phyloP scores from a whole-genome alignment of 1,140 invertebrate species.

The Micrasema longulum region DNA sequence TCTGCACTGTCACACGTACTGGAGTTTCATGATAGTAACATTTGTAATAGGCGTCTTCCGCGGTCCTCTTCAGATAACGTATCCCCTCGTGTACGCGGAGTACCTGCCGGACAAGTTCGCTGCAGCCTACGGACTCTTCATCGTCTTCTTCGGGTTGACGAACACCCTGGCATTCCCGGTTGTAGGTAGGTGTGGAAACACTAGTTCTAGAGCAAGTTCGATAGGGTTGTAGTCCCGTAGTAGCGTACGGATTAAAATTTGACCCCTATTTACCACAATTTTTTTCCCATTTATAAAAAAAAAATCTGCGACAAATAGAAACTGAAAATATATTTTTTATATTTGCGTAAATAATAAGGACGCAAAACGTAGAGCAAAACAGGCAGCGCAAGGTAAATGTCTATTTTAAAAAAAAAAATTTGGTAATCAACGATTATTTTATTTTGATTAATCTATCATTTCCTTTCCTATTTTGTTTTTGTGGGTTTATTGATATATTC shows the following conservation, averaged over 20 bases:
- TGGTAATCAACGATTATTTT: no score
- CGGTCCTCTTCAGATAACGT: constrained; percentile 68
- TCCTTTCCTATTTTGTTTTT: no score
- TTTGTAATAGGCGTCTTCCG: constrained; percentile 68
- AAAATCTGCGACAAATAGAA: neutral
- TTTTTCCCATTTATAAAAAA: neutral
- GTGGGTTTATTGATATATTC: no score
- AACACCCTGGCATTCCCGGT: constrained; percentile 54
- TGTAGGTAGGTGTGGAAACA: constrained; percentile 2
- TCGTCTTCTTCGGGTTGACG: constrained; percentile 66
- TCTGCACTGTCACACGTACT: constrained; percentile 60
- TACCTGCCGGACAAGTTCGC: constrained; percentile 73
- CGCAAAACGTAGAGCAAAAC: neutral
- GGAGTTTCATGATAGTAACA: constrained; percentile 63
- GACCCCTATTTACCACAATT: neutral
- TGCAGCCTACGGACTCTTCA: constrained; percentile 73
- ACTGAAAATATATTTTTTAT: neutral
- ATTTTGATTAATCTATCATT: no score
- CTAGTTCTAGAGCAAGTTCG: neutral
- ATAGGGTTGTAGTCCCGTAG: neutral
- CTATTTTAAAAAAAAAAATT: no score
- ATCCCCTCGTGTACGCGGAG: constrained; percentile 72
- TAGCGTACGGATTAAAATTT: neutral
- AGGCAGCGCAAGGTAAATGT: no score
- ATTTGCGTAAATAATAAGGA: no score